phyloP scores from a whole-genome alignment of 1,140 invertebrate species.

The Sinella curviseta region DNA sequence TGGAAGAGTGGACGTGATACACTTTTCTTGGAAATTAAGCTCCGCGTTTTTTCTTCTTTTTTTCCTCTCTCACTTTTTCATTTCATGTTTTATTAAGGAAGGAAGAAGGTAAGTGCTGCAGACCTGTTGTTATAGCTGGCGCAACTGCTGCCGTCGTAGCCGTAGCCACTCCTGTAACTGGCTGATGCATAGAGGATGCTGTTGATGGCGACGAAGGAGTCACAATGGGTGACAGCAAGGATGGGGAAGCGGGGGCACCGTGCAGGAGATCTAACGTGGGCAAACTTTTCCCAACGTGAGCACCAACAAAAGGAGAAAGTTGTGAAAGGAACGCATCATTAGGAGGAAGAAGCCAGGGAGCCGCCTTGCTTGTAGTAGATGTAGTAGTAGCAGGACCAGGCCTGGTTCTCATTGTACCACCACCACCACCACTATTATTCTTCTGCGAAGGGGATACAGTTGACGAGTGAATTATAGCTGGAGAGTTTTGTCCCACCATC shows the following conservation, averaged over 20 bases:
- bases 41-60: neutral
- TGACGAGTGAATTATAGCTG: slow-evolving; percentile 12
- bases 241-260: slow-evolving; percentile 1
- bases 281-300: neutral
- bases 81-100: neutral
- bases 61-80: neutral
- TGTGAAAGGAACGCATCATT: slow-evolving; percentile 38
- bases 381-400: neutral
- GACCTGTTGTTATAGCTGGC: neutral
- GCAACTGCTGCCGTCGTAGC: neutral
- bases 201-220: neutral
- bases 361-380: neutral
- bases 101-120: neutral
- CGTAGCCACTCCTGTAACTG: neutral
- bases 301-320: slow-evolving; percentile 38
- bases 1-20: neutral
- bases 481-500: neutral
- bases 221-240: slow-evolving; percentile 12
- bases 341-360: slow-evolving; percentile 45
- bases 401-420: neutral
- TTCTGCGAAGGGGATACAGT: neutral
- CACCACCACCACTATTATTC: neutral
- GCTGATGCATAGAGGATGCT: neutral
- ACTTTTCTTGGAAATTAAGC: neutral
- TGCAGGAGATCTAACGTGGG: slow-evolving; percentile 18